A percentile compares a stretch with the other conserved stretches of the same genome.
phyloP scores from a whole-genome alignment of 2,113 vertebrate species.

The Cyanoderma ruficeps region DNA sequence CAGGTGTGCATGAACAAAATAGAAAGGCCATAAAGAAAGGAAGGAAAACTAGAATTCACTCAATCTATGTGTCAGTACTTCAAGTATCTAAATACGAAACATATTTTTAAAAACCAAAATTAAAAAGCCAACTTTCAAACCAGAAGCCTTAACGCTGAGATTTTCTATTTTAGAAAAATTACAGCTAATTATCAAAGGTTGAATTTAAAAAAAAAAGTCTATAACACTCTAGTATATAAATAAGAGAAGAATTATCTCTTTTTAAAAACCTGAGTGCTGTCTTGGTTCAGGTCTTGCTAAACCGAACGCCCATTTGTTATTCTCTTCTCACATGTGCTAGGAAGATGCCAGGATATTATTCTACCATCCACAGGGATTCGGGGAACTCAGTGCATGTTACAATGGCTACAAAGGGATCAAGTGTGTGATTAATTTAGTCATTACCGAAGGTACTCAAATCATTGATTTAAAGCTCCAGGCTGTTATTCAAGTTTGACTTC shows the following conservation, averaged over 20 bases:
- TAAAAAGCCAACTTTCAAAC: not conserved
- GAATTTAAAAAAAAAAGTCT: not conserved
- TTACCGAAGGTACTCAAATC: not conserved
- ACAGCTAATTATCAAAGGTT: not conserved
- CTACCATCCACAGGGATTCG: not conserved
- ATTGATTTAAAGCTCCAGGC: not conserved
- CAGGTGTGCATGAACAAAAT: not conserved
- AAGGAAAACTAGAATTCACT: not conserved
- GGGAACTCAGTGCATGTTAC: not conserved
- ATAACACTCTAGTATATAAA: not conserved
- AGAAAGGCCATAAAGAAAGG: not conserved
- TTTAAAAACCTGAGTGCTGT: not conserved
- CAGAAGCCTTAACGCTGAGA: not conserved
- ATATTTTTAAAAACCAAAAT: not conserved
- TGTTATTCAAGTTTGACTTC: not conserved
- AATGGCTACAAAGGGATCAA: not conserved
- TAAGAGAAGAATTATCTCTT: not conserved
- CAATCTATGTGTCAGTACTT: not conserved
- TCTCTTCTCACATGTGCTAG: not conserved
- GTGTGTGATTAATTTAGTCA: not conserved
- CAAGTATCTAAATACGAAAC: not conserved
- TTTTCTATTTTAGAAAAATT: not conserved
- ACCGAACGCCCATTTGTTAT: not conserved
- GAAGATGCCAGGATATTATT: not conserved
- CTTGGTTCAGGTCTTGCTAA: not conserved